Evolutionary conservation across 1,140 invertebrate genomes (phyloP), one percentile per base, ranked within the genome.

Genomic region (Pseudomyrmex flavicornis): DNA sequence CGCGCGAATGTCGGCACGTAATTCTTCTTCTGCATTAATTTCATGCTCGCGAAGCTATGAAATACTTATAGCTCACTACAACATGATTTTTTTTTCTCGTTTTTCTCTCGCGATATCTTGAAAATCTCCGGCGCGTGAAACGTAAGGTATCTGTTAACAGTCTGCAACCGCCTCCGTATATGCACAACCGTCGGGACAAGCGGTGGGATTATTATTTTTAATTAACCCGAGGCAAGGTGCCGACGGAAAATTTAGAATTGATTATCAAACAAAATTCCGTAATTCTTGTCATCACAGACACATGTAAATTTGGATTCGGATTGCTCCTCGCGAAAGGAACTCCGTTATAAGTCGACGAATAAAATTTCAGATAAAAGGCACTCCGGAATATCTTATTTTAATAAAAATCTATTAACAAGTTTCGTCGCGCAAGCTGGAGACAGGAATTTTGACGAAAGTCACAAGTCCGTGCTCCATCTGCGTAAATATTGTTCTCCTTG

Each of bases 1-100:
- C 26, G 44, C 35, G 20, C 35, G 17, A 63, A 70, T 66, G 48
- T 77, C 22, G 15, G 15, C 20, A 35, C 66, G 15, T 52, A n/a
- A 83, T 83, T 75, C 75, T 35, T 35, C 35, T 35, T 75, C 75
- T 82, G 87, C 65, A 89, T 89, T 89, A 89, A 89, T 89, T 89
- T 89, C 88, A 89, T 62, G 88, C 88, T 89, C 56, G 75, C 79
- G n/a, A 63, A 86, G 15, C 84, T 89, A 54, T 89, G 88, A 89
- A 89, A 89, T 54, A 76, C 73, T 89, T 86, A 70, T 82, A 58
- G 68, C 58, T 44, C 68, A 74, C 82, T 35, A 12, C 54, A 35
- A 20, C n/a, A 66, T 73, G 56, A 59, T 86, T 77, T 35, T 35
- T 35, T 35, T 35, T 35, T 35, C 35, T 35, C 35, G 5, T 35